Base-by-base conservation (phyloP, 2,113 vertebrate genomes). In the Melanocharis versteri region DNA sequence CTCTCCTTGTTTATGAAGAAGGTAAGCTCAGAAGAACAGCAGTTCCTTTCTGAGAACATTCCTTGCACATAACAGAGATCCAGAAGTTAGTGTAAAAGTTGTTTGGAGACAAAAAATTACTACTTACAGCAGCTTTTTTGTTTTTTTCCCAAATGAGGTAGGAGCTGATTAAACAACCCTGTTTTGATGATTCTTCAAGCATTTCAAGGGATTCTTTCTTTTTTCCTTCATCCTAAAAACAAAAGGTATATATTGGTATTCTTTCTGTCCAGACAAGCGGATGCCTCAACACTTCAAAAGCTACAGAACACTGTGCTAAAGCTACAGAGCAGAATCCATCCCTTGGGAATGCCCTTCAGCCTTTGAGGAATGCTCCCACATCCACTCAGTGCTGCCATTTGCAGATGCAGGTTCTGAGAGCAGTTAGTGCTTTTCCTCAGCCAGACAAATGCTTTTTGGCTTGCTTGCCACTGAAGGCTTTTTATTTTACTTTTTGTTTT, bases 81-180 rank as follows among this genome's bases (percentile, higher is more conserved):
- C 39, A 70, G 15, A 83, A 62, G 17, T 45, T 39, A 44, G 39
- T 13, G 7, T 45, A 64, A 66, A 51, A 50, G 23, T 28, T 35
- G 21, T 24, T 75, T 68, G 35, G 42, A 82, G 39, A 85, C 30
- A 60, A 64, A 80, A 37, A 44, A 15, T 37, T 2, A 17, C 8
- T 45, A 98, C 99, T 99, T 94, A 99, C 99, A 51, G 99, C 98
- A 48, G 93, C 90, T 93, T 92, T 98, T 40, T 98, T 97, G 81
- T 98, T 98, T 42, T 98, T 98, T 96, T 99, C 98, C 99, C 99
- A 99, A 70, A 99, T 96, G 92, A 99, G 97, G 96, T 99, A 99
- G 2, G 99, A 98, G 96, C 99, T 99, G 94, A 98, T 98, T 82
- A 99, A 95, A 90, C 98, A 99, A 40, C 99, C 99, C 33, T 98